A percentile compares a stretch with the other conserved stretches of the same genome.
phyloP scores from a whole-genome alignment of 2,888 invertebrate species.

The Phortica magna region DNA sequence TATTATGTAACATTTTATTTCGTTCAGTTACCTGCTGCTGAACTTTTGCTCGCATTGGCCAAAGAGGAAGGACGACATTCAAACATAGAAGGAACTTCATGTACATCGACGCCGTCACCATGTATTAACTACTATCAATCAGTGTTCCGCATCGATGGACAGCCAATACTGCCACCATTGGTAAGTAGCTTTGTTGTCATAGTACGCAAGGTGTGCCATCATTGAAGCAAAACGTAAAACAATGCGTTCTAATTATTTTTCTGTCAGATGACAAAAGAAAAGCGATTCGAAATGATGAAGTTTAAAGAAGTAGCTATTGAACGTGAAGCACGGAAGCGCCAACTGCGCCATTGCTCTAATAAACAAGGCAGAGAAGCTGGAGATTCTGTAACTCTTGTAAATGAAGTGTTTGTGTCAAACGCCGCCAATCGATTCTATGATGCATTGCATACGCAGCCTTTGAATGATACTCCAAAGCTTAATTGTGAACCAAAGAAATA shows the following conservation, averaged over 20 bases:
- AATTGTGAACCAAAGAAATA: slow-evolving; percentile 12
- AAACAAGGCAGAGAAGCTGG: neutral
- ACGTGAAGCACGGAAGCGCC: slow-evolving; percentile 59
- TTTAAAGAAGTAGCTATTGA: slow-evolving; percentile 65
- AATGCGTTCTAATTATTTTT: neutral
- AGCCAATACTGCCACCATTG: slow-evolving; percentile 75
- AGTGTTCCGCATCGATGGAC: slow-evolving; percentile 74
- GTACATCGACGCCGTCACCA: neutral
- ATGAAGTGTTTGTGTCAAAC: neutral
- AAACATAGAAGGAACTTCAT: neutral
- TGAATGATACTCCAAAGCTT: neutral
- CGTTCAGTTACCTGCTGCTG: too few species aligned
- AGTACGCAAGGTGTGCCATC: slow-evolving; percentile 41
- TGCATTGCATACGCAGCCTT: slow-evolving; percentile 20
- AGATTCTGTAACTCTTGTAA: slow-evolving; percentile 12
- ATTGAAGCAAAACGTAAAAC: slow-evolving; percentile 45
- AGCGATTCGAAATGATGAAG: slow-evolving; percentile 65
- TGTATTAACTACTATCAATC: neutral
- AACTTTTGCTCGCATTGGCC: slow-evolving; percentile 8
- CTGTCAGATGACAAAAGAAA: slow-evolving; percentile 73
- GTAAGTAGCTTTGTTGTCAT: slow-evolving; percentile 58
- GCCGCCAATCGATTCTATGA: neutral
- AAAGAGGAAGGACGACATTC: neutral
- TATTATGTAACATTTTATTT: too few species aligned
- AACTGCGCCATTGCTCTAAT: slow-evolving; percentile 25